These are phyloP conservation scores for Ranitomeya imitator DNA, from an alignment of 2,113 vertebrate species.

Conservation along the genomic window DNA sequence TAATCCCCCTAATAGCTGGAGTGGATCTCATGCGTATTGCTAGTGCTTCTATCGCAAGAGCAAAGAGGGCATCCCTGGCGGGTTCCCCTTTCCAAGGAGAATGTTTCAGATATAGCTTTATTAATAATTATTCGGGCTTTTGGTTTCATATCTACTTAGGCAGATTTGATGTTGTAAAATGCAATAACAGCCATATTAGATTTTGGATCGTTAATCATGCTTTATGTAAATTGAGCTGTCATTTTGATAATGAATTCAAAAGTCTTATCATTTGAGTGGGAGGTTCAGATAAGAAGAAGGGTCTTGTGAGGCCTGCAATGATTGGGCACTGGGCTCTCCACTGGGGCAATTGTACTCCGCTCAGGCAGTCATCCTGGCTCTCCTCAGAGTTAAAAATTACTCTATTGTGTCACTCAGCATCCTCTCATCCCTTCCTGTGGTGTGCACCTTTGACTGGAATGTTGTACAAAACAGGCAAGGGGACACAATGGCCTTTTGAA, in stretches of 20 bases:
- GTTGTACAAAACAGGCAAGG: conserved; percentile 10
- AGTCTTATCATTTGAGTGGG: background rate
- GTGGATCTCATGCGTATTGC: too few relatives aligned
- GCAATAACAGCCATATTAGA: background rate
- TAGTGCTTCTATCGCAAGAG: too few relatives aligned
- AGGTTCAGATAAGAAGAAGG: background rate
- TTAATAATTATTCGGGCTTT: too few relatives aligned
- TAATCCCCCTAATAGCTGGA: too few relatives aligned
- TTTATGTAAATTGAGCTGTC: background rate
- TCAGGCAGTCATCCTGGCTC: background rate
- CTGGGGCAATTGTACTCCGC: conserved; percentile 24
- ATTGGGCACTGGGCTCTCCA: conserved; percentile 4
- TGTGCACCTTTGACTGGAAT: conserved; percentile 24
- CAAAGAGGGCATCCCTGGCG: too few relatives aligned
- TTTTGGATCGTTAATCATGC: background rate
- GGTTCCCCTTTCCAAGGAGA: too few relatives aligned
- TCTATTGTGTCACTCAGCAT: conserved; percentile 27
- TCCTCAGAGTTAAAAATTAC: conserved; percentile 17
- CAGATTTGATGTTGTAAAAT: too few relatives aligned
- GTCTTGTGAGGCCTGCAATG: background rate
- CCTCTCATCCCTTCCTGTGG: background rate
- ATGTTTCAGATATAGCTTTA: too few relatives aligned
- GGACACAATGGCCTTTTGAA: conserved; percentile 31
- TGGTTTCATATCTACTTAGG: too few relatives aligned
- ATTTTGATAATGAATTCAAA: background rate